These are phyloP conservation scores for Corythucha ciliata DNA, from an alignment of 2,888 invertebrate species.

Conservation along the genomic window DNA sequence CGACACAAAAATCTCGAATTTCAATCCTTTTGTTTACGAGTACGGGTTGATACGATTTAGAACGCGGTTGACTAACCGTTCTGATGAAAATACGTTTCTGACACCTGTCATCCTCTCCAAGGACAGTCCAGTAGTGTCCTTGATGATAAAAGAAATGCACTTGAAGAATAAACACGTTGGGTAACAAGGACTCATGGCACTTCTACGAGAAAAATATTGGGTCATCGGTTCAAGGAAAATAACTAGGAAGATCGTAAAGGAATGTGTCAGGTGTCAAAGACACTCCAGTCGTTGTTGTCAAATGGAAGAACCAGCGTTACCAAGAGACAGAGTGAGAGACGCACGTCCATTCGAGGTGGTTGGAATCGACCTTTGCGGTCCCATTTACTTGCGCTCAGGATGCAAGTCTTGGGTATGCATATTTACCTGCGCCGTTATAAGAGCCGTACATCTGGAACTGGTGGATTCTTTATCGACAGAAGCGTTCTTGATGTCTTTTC, in stretches of 20 bases:
- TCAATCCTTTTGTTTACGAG: no score
- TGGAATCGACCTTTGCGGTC: constrained; percentile 37
- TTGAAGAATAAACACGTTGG: constrained; percentile 15
- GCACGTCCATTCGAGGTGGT: constrained; percentile 38
- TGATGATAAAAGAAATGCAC: constrained; percentile 8
- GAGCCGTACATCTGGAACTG: constrained; percentile 41
- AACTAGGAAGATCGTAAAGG: not conserved
- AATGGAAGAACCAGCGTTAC: constrained; percentile 30
- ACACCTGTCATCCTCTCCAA: no score
- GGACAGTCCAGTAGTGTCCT: no score
- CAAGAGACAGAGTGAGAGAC: constrained; percentile 14
- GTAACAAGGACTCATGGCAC: constrained; percentile 11
- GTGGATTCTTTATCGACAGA: constrained; percentile 36
- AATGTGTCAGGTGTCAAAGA: constrained; percentile 30
- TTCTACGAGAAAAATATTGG: constrained; percentile 26
- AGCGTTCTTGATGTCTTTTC: constrained; percentile 37
- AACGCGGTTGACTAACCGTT: no score
- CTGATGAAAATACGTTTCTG: no score
- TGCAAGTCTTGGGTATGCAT: constrained; percentile 39
- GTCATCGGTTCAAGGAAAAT: constrained; percentile 19
- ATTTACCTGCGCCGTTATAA: constrained; percentile 41
- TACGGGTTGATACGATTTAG: no score
- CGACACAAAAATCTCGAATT: no score
- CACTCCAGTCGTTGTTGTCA: constrained; percentile 30
- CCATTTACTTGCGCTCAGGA: constrained; percentile 23